A percentile compares a stretch with the other conserved stretches of the same genome.
Conservation (phyloP, 2,888 invertebrate genomes). For the Cataglyphis albicans region DNA sequence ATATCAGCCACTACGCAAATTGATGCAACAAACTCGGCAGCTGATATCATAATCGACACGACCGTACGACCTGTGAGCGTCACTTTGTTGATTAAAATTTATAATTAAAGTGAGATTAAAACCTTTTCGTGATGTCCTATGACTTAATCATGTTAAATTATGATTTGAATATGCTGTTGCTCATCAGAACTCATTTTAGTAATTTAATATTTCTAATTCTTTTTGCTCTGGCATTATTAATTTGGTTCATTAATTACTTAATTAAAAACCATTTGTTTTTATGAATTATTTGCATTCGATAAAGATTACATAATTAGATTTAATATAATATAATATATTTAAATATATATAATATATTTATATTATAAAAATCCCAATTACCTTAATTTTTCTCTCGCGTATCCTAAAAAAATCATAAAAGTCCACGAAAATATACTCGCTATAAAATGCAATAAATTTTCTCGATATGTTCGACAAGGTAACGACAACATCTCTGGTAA, state of each 20-base stretch:
- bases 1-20: neutral
- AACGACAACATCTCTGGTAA: conserved; percentile 11
- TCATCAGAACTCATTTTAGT: neutral
- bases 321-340: neutral
- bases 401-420: neutral
- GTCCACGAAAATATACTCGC: neutral
- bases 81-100: conserved; percentile 4
- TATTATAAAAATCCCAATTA: neutral
- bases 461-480: conserved; percentile 3
- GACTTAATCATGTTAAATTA: conserved; percentile 18
- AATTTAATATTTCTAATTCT: neutral
- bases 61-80: conserved; percentile 19
- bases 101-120: conserved; percentile 12
- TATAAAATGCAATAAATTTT: neutral
- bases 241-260: neutral
- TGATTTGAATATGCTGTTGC: neutral
- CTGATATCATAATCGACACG: conserved; percentile 15
- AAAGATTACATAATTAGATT: neutral
- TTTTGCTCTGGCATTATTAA: neutral
- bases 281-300: neutral
- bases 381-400: neutral
- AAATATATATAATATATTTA: too few relatives aligned
- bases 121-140: neutral
- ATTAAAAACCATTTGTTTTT: conserved; percentile 9
- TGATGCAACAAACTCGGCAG: conserved; percentile 35